Evolutionary conservation across 2,113 vertebrate genomes (phyloP).

Genomic region (Myotis brandtii): DNA sequence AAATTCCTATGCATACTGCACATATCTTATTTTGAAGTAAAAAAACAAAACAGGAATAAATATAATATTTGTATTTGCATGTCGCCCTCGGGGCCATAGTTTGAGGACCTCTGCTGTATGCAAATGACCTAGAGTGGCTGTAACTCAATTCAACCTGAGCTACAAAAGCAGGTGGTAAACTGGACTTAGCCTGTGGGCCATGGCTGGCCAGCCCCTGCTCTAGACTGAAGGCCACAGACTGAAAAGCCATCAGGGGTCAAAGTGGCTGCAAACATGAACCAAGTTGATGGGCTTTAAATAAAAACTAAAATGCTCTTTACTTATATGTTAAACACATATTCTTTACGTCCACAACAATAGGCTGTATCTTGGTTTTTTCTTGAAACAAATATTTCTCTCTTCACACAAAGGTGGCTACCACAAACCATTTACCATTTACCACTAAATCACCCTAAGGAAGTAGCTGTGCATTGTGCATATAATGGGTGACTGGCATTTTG

Average conservation of each 20-base stretch:
- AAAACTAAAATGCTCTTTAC: not conserved
- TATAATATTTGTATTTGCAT: no score
- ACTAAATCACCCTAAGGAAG: not conserved
- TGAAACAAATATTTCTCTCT: not conserved
- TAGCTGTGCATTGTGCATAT: fast-evolving
- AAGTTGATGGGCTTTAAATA: not conserved
- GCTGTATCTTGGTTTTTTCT: not conserved
- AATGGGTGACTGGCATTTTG: not conserved
- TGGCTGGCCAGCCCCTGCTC: not conserved
- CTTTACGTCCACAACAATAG: not conserved
- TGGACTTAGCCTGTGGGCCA: not conserved
- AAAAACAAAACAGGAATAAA: no score
- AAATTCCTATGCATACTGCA: no score
- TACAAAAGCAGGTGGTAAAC: not conserved
- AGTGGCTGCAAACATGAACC: not conserved
- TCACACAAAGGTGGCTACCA: not conserved
- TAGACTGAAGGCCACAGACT: not conserved
- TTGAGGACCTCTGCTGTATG: not conserved
- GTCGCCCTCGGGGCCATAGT: no score
- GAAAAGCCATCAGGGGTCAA: not conserved
- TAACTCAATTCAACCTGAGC: not conserved
- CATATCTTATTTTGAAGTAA: no score
- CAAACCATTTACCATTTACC: not conserved
- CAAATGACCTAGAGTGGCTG: no score
- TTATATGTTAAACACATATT: not conserved